These are phyloP conservation scores for Gnathonemus echidnorhynchus DNA, from an alignment of 2,113 vertebrate species.

Conservation along the genomic window DNA sequence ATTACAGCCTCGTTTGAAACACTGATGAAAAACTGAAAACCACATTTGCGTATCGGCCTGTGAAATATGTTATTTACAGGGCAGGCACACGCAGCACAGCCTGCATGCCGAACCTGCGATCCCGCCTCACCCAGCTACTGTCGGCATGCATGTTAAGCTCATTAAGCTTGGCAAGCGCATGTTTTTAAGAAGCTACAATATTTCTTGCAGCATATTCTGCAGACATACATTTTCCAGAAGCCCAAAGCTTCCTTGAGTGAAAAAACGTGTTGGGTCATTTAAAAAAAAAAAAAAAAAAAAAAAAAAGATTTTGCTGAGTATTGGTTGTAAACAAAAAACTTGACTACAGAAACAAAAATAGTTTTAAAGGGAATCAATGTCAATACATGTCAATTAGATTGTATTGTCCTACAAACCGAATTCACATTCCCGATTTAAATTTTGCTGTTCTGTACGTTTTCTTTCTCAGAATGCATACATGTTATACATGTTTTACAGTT, in stretches of 20 bases:
- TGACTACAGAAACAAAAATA: not conserved
- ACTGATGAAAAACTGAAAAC: not conserved
- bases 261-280: not conserved
- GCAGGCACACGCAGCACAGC: not conserved
- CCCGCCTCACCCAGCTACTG: not conserved
- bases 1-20: not conserved
- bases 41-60: not conserved
- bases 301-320: not conserved
- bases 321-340: not conserved
- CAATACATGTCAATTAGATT: not conserved
- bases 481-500: not conserved
- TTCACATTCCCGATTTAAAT: not conserved
- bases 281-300: too few relatives aligned
- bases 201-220: not conserved
- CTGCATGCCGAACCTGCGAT: not conserved
- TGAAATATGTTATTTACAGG: slow-evolving; percentile 5
- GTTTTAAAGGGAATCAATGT: not conserved
- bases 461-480: not conserved
- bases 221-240: not conserved
- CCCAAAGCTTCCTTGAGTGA: not conserved
- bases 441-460: not conserved
- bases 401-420: not conserved
- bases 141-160: not conserved
- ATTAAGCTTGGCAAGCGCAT: not conserved
- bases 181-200: not conserved